Evolutionary conservation across 2,888 invertebrate species (phyloP).

Genomic region (Tetramorium bicarinatum): DNA sequence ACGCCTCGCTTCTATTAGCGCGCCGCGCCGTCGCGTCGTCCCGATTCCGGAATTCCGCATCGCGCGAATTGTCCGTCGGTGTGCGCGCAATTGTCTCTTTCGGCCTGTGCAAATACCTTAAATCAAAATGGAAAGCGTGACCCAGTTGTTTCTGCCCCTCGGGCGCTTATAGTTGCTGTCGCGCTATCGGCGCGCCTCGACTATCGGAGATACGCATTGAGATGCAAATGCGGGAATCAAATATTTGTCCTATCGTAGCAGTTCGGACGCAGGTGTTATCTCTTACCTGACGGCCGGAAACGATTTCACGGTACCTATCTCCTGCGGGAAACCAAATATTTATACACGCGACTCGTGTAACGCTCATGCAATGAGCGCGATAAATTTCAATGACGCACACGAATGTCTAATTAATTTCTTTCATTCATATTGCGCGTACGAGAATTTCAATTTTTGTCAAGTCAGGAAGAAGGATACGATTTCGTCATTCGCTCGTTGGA

Average conservation of each 20-base stretch:
- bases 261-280: conserved; percentile 35
- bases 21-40: conserved; percentile 4
- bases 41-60: conserved; percentile 31
- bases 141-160: conserved; percentile 61
- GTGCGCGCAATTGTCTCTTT: conserved; percentile 37
- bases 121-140: conserved; percentile 67
- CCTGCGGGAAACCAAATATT: conserved; percentile 25
- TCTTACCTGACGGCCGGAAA: conserved; percentile 26
- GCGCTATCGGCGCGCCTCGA: conserved; percentile 44
- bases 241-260: conserved; percentile 33
- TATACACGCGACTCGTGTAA: conserved; percentile 1
- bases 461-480: not conserved
- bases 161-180: conserved; percentile 9
- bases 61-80: not conserved
- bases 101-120: conserved; percentile 54
- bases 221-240: conserved; percentile 36
- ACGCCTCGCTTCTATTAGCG: conserved; percentile 22
- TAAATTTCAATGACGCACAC: not conserved
- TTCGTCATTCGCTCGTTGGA: not conserved
- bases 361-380: not conserved
- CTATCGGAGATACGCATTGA: conserved; percentile 34
- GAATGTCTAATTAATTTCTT: not conserved
- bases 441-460: not conserved
- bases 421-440: not conserved
- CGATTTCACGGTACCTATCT: not conserved